Evolutionary conservation across 2,113 vertebrate species (phyloP).

Genomic region (Syngnathoides biaculeatus): DNA sequence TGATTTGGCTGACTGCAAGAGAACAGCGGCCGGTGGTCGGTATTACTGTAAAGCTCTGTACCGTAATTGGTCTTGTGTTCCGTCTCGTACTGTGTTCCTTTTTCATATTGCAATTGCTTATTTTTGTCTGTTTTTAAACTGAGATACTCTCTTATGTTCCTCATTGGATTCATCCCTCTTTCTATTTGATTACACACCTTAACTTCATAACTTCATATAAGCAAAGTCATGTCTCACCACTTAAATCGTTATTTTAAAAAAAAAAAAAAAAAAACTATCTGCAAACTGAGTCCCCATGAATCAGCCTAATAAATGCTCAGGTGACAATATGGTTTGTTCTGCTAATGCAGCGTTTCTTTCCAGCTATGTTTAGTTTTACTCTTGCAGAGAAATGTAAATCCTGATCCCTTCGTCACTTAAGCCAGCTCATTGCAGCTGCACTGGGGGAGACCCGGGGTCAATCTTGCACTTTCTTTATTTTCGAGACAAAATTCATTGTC

Average conservation of each 20-base stretch:
- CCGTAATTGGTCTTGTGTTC: background rate
- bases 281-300: background rate
- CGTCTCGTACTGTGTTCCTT: constrained; percentile 1
- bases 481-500: background rate
- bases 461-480: background rate
- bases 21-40: constrained; percentile 43
- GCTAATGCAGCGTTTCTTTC: background rate
- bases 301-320: background rate
- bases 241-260: too few species aligned
- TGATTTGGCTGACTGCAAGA: constrained; percentile 47
- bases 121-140: constrained; percentile 20
- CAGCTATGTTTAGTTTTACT: constrained; percentile 2
- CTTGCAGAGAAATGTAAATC: background rate
- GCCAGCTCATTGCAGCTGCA: background rate
- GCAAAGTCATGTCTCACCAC: background rate
- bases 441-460: background rate
- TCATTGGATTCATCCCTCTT: constrained; percentile 10
- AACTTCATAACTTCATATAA: background rate
- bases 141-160: constrained; percentile 5
- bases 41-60: constrained; percentile 35
- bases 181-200: background rate
- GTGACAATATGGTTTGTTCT: background rate
- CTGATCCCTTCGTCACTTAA: background rate
- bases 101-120: constrained; percentile 20
- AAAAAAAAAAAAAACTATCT: background rate